A percentile compares a stretch with the other conserved stretches of the same genome.
These are phyloP conservation scores for Apis florea DNA, from an alignment of 1,140 invertebrate species.

Conservation along the genomic window DNA sequence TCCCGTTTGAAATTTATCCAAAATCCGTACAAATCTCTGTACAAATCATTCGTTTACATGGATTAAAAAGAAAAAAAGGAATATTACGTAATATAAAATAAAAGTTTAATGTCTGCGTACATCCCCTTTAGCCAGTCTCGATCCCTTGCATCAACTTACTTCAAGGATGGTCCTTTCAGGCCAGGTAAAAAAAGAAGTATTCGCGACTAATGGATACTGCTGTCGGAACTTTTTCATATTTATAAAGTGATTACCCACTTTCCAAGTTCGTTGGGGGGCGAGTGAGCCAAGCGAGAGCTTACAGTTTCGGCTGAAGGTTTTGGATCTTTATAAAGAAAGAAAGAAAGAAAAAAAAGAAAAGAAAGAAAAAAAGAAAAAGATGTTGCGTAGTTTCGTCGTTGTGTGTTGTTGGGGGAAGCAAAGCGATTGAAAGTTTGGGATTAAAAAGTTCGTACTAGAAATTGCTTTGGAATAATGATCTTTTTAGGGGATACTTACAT, in stretches of 20 bases:
- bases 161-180: background rate
- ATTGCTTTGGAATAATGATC: too few species aligned
- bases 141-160: background rate
- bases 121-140: background rate
- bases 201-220: background rate
- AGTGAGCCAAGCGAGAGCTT: background rate
- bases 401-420: background rate
- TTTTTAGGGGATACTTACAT: too few species aligned
- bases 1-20: background rate
- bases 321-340: background rate
- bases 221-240: constrained; percentile 1
- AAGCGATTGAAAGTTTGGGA: background rate
- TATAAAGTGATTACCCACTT: constrained; percentile 26
- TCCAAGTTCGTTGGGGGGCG: too few species aligned
- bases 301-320: background rate
- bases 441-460: background rate
- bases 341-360: too few species aligned
- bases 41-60: background rate
- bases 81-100: too few species aligned
- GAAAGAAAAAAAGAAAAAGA: too few species aligned
- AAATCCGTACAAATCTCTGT: background rate
- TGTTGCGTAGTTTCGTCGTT: background rate
- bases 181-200: background rate
- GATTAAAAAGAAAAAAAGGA: too few species aligned
- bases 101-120: background rate